Base-by-base conservation (phyloP, 2,888 invertebrate genomes). In the Lymantria monacha region DNA sequence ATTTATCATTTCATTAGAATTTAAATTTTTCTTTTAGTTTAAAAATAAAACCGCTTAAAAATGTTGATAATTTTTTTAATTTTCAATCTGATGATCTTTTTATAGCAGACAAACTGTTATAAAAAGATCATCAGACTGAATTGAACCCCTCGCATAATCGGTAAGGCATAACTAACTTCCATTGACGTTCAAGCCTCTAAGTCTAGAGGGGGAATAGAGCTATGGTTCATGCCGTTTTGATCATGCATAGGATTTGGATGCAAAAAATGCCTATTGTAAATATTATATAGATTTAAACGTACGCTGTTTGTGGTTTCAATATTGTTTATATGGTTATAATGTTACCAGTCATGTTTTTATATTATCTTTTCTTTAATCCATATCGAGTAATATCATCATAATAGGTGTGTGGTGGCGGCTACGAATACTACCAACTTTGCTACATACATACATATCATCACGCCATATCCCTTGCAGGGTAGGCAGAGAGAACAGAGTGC, bases 201-300 rank as follows among this genome's bases (percentile, higher is more conserved):
- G 56, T 44, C 49, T 42, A 12, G 49, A 44, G 49, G 61, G 55
- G 53, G 47, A 36, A 53, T 43, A 51, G 51, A 47, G 52, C 56
- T 62, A 62, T 59, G 55, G 30, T 66, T 74, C 58, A 71, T 64
- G 72, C 67, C 52, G 57, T 62, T 69, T 68, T 66, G 59, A 67
- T 46, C 57, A 53, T 55, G 51, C 46, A 55, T 58, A 46, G 66
- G 62, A 63, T 74, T 61, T 49, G 47, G 56, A 70, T 71, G 46
- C 63, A 50, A 43, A 51, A 48, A 11, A 10, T 14, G 15, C 45
- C 38, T 40, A 46, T 46, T 46, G 30, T 46, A 30, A 46, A 40
- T 30, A n/a, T 30, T 42, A 44, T 14, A 15, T 11, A n/a, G 7
- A 38, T 38, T 33, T 10, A 33, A 33, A 33, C 5, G 22, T 22